Evolutionary conservation across 1,140 invertebrate genomes (phyloP), one percentile per base, ranked within the genome.

Genomic region (Polypedilum pembai): DNA sequence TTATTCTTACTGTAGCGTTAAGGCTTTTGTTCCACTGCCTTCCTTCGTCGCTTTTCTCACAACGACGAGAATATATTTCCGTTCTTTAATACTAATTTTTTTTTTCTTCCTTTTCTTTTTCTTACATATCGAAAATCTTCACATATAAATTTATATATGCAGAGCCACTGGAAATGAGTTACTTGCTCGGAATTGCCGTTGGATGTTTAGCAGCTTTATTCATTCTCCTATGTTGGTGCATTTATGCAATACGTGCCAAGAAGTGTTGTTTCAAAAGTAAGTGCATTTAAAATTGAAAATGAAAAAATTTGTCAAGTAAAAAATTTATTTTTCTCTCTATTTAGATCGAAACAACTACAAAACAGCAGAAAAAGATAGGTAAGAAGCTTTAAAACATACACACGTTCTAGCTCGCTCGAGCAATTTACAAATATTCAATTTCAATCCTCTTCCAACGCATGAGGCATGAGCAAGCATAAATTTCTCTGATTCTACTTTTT

Each of bases 241-340:
- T 89, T 41, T 88, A 88, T 78, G 85, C 87, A 41, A 84, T 88
- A 73, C 83, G 85, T 76, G 84, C 84, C 73, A 88, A 88, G 80
- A 87, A 88, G 78, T 89, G 88, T 79, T 89, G 88, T 80, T 89
- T 89, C 80, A 85, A 85, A 77, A 84, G 88, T 89, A 84, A 89
- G 87, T 88, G 7, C 12, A 73, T n/a, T 18, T 20, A 7, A 20
- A 18, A 5, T 15, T 56, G 8, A 17, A 65, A 7, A 15, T 24
- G 40, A 74, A 40, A 41, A 74, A 65, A 40, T 73, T 8, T 3
- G 41, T 18, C 7, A 18, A 73, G n/a, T 41, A 45, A 45, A 73
- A 8, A 15, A 45, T 8, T 40, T n/a, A 45, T 73, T 12, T 73
- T 45, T 41, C n/a, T 41, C 40, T 18, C 17, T 45, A n/a, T 41